Base-by-base conservation (phyloP, 2,113 vertebrate genomes). In the Pseudorhombus dupliciocellatus region DNA sequence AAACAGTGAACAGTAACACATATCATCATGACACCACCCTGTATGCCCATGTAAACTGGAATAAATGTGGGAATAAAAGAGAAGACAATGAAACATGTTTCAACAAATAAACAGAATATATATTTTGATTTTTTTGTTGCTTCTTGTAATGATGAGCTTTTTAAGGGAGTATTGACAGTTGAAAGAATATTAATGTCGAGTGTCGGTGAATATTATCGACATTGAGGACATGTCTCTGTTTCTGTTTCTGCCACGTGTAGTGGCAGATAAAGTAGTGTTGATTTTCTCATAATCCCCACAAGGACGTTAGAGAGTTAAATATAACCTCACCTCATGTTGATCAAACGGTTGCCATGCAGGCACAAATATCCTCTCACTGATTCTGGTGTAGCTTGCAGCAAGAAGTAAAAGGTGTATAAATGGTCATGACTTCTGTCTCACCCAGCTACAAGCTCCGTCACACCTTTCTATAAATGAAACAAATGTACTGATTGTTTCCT, bases 1-100 rank as follows among this genome's bases (percentile, higher is more conserved):
- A 68, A 66, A 42, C 28, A 73, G 50, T 22, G 34, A 21, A 42
- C 21, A 42, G 42, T n/a, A 53, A 52, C 50, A 51, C 22, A 30
- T 25, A 42, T 48, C 16, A 46, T 69, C 46, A n/a, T 2, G 16
- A 64, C 59, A 66, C 18, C 54, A 50, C 22, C 56, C 30, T 20
- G 30, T 57, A 44, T 40, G 10, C 4, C 50, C 12, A 14, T 6
- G 5, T n/a, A n/a, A 61, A 64, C 8, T 31, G 25, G 10, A 50
- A 51, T 51, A 22, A 9, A 55, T 31, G 16, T 21, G 3, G 57
- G 14, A 25, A n/a, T 18, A 50, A 22, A 54, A 66, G 3, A 74
- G 25, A 55, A 3, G 6, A n/a, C 14, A n/a, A 50, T 18, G 20
- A 24, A 1, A 24, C 4, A 5, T 52, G 50, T 52, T 52, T 24